phyloP scores from a whole-genome alignment of 2,113 vertebrate species.

The Lophura nycthemera region DNA sequence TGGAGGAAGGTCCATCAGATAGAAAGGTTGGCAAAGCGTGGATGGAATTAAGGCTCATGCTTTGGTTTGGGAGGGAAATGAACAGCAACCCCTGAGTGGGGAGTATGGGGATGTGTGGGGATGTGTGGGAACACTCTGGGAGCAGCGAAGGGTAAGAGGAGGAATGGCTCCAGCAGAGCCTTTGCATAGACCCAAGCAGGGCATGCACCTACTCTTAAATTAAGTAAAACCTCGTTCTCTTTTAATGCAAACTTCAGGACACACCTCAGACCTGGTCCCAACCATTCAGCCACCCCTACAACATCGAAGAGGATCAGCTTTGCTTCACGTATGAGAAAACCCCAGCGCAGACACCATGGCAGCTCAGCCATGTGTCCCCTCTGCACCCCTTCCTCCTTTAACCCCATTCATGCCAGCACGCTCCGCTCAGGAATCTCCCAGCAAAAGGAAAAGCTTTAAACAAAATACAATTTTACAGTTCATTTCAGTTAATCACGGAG shows the following conservation, averaged over 20 bases:
- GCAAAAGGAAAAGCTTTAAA: constrained; percentile 70
- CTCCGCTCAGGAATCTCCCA: neutral
- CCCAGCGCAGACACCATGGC: neutral
- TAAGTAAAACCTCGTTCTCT: neutral
- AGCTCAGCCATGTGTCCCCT: neutral
- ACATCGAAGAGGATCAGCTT: neutral
- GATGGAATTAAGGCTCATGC: accelerated
- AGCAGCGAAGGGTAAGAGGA: neutral
- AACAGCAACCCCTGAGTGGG: neutral
- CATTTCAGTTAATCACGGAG: constrained; percentile 78
- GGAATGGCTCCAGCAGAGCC: neutral
- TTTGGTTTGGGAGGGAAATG: neutral
- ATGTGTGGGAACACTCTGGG: neutral
- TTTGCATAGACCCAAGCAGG: neutral
- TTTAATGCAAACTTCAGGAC: neutral
- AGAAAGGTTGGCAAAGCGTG: neutral
- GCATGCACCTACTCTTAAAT: neutral
- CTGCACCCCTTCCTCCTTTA: neutral
- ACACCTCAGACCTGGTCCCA: neutral
- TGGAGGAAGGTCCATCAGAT: neutral
- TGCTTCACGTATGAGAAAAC: neutral
- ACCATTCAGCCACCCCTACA: neutral
- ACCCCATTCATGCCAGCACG: accelerated
- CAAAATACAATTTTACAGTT: constrained; percentile 79
- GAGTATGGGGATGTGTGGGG: accelerated